phyloP scores from a whole-genome alignment of 1,140 invertebrate genomes.

The Ooceraea biroi region DNA sequence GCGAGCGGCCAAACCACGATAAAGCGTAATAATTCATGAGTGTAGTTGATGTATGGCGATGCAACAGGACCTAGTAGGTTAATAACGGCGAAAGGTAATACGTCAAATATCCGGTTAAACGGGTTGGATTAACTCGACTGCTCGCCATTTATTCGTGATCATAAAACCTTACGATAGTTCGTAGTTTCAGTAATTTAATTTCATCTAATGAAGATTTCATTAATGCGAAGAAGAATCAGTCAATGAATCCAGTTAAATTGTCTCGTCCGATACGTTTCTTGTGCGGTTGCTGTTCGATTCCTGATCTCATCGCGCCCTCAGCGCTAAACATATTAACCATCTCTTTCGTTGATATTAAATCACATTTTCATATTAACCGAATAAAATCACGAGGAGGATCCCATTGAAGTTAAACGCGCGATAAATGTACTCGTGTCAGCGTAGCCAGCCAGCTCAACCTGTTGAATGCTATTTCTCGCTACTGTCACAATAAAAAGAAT shows the following conservation, averaged over 20 bases:
- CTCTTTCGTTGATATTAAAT: not conserved
- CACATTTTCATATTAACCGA: not conserved
- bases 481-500: not conserved
- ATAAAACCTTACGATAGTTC: not conserved
- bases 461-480: slow-evolving; percentile 3
- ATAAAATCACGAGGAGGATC: slow-evolving; percentile 15
- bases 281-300: not conserved
- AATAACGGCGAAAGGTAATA: slow-evolving; percentile 32
- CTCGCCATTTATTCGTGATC: slow-evolving; percentile 29
- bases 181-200: slow-evolving; percentile 44
- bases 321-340: not conserved
- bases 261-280: not conserved
- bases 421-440: not conserved
- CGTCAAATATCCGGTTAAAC: slow-evolving; percentile 43
- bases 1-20: not conserved
- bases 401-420: not conserved
- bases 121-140: slow-evolving; percentile 24
- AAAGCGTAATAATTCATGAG: slow-evolving; percentile 24
- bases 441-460: not conserved
- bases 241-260: not conserved
- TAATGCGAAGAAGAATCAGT: not conserved
- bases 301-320: not conserved
- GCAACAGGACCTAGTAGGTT: slow-evolving; percentile 15
- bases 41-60: not conserved
- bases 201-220: not conserved